Conservation (phyloP, 2,113 vertebrate species). For the Xenus cinereus region DNA sequence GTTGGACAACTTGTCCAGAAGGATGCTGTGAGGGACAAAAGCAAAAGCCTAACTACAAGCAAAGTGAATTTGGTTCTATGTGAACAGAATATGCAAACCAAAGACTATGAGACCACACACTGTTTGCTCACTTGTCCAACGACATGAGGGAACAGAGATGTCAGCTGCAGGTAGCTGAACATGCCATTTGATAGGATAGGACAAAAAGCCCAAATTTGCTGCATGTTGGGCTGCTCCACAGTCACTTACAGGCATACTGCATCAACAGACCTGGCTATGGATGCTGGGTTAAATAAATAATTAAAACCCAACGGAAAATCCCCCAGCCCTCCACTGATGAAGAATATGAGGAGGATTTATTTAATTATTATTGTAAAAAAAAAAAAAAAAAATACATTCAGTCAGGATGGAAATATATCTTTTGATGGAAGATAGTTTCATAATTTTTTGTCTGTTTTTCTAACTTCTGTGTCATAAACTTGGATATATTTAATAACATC, state of each 20-base stretch:
- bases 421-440: not conserved
- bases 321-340: not conserved
- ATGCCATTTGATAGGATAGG: not conserved
- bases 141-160: rapidly evolving
- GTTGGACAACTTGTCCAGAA: not conserved
- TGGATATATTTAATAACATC: not conserved
- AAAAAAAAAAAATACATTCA: not conserved
- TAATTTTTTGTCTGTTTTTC: not conserved
- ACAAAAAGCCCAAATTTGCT: not conserved
- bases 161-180: not conserved
- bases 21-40: not conserved
- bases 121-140: not conserved
- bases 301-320: not conserved
- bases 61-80: not conserved
- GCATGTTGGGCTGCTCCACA: not conserved
- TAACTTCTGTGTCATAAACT: not conserved
- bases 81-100: not conserved
- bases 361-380: not conserved
- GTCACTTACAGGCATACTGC: not conserved
- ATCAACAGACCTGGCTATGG: not conserved
- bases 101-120: not conserved
- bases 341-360: not conserved
- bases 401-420: not conserved
- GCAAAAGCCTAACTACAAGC: not conserved
- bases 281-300: not conserved